A percentile compares a stretch with the other conserved stretches of the same genome.
phyloP scores from a whole-genome alignment of 1,140 invertebrate species.

The Zaprionus nigranus region DNA sequence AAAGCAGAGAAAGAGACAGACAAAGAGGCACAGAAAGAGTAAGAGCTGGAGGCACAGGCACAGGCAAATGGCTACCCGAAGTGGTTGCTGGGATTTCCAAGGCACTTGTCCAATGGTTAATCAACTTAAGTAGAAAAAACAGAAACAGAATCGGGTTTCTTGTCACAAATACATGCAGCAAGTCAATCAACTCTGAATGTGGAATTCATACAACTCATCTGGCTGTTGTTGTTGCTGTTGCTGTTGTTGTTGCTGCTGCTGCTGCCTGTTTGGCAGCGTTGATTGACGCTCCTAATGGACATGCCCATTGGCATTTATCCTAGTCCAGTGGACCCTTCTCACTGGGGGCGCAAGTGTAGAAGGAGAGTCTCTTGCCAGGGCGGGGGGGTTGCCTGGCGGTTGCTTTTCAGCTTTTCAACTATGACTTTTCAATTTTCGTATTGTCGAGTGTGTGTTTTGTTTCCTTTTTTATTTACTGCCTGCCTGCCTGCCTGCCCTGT shows the following conservation, averaged over 20 bases:
- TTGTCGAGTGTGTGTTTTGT: conserved; percentile 35
- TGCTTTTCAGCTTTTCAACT: conserved; percentile 32
- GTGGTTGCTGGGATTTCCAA: not conserved
- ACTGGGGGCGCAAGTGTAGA: not conserved
- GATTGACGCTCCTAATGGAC: conserved; percentile 38
- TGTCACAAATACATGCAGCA: conserved; percentile 7
- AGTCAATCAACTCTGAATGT: conserved; percentile 15
- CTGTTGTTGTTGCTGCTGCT: conserved; percentile 1
- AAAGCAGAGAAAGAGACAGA: not conserved
- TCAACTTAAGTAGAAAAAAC: conserved; percentile 7
- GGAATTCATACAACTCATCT: conserved; percentile 1
- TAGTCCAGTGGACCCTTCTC: conserved; percentile 4
- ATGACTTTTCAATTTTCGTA: conserved; percentile 47
- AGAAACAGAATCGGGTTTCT: not conserved
- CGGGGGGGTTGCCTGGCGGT: not conserved
- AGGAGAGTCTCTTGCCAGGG: not conserved
- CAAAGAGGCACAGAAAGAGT: not conserved
- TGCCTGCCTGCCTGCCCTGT: conserved; percentile 4
- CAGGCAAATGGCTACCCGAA: not conserved
- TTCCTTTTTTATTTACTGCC: conserved; percentile 21
- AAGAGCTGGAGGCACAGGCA: no score
- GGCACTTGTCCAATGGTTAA: not conserved
- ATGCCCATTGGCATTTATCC: conserved; percentile 20
- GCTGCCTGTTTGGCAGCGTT: conserved; percentile 18
- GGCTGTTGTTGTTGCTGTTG: not conserved